These are phyloP conservation scores for Dynastes tityus DNA, from an alignment of 2,888 invertebrate species.

Conservation along the genomic window DNA sequence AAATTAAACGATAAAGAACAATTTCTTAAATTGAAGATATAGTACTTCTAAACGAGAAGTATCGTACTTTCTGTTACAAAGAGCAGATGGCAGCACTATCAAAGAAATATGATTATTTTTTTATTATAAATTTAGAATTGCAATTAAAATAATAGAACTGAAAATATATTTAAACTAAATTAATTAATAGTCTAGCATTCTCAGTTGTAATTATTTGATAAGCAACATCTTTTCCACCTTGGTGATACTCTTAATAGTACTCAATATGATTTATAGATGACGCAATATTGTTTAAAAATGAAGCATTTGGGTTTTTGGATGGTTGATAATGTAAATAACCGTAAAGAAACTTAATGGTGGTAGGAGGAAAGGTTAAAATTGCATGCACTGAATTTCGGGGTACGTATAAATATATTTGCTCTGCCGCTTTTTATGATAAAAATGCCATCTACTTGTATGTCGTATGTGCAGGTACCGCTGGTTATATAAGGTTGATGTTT, in stretches of 20 bases:
- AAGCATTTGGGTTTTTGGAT: background rate
- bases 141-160: no score
- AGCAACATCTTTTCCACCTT: background rate
- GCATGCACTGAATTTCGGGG: background rate
- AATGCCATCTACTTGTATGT: background rate
- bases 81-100: no score
- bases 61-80: no score
- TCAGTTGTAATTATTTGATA: no score
- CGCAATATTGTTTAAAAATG: background rate
- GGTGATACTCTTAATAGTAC: background rate
- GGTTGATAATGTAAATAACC: background rate
- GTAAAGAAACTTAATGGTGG: background rate
- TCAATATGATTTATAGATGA: background rate
- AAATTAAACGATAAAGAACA: no score
- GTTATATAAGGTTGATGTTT: constrained; percentile 32
- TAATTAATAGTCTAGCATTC: no score
- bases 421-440: background rate
- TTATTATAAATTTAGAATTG: no score
- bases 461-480: background rate
- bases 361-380: background rate
- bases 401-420: constrained; percentile 13
- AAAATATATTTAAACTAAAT: no score
- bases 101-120: no score
- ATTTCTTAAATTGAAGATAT: no score
- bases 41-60: no score